Evolutionary conservation across 30 jellyfish, hydroid and myxozoan species (phyloP).

Genomic region (Turritopsis rubra): DNA sequence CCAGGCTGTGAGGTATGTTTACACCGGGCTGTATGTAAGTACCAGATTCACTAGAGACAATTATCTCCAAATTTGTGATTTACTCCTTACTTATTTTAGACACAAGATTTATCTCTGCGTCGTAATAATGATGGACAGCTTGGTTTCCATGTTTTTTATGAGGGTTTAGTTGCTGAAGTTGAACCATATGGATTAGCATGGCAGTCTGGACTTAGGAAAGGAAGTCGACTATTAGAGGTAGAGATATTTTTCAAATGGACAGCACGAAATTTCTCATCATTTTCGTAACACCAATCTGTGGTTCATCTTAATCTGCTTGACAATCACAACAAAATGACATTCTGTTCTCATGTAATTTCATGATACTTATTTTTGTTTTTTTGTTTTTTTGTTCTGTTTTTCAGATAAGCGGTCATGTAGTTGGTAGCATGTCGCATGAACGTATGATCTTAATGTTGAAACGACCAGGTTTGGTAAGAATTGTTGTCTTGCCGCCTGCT

Average conservation of each 20-base stretch:
- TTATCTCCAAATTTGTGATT: too few species aligned
- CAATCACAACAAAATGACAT: too few species aligned
- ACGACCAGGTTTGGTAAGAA: slow-evolving; percentile 93
- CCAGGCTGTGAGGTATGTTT: slow-evolving; percentile 94
- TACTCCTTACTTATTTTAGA: slow-evolving; percentile 56
- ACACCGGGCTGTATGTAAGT: not conserved
- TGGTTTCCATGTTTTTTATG: slow-evolving; percentile 95
- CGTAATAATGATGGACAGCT: slow-evolving; percentile 84
- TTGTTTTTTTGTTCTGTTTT: not conserved
- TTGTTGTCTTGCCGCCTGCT: slow-evolving; percentile 90
- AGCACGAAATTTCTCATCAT: too few species aligned
- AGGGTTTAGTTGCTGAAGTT: slow-evolving; percentile 99
- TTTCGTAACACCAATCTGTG: not conserved
- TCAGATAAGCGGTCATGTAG: slow-evolving; percentile 67
- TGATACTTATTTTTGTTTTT: not conserved
- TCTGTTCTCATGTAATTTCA: not conserved
- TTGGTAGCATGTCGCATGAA: slow-evolving; percentile 89
- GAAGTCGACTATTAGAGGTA: slow-evolving; percentile 97
- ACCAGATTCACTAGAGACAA: too few species aligned
- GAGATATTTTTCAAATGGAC: too few species aligned
- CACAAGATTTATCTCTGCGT: slow-evolving; percentile 90
- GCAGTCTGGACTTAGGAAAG: slow-evolving; percentile 97
- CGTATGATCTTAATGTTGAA: slow-evolving; percentile 86
- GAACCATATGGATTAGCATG: slow-evolving; percentile 99
- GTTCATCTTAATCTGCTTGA: too few species aligned